These are phyloP conservation scores for Ormyrus nitidulus DNA, from an alignment of 2,888 invertebrate genomes.

Conservation along the genomic window DNA sequence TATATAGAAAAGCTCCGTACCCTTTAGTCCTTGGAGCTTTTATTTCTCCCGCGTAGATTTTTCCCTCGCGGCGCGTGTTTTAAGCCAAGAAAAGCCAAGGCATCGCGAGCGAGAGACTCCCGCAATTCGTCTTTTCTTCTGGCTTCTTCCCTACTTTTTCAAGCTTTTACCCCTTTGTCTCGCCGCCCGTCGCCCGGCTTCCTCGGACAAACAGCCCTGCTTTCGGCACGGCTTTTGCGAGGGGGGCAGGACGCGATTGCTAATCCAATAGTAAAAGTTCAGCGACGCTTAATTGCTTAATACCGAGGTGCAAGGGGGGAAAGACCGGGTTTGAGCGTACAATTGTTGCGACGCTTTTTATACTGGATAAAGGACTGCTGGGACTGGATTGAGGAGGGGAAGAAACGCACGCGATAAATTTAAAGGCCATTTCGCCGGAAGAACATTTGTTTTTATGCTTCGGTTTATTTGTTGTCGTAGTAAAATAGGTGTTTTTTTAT, in stretches of 20 bases:
- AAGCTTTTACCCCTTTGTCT: slow-evolving; percentile 2
- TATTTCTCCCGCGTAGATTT: slow-evolving; percentile 45
- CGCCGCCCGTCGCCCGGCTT: not conserved
- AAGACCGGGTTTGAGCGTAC: slow-evolving; percentile 4
- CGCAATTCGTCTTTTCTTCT: slow-evolving; percentile 55
- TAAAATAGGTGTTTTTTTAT: no score
- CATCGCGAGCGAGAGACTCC: slow-evolving; percentile 41
- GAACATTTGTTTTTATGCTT: slow-evolving; percentile 8
- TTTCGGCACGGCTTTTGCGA: slow-evolving; percentile 11
- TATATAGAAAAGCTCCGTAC: no score
- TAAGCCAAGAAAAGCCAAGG: slow-evolving; percentile 47
- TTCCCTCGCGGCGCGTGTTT: slow-evolving; percentile 25
- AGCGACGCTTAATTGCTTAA: slow-evolving; percentile 49
- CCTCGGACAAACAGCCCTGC: slow-evolving; percentile 16
- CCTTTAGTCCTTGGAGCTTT: slow-evolving; percentile 7
- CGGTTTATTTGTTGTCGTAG: slow-evolving; percentile 10
- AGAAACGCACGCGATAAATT: slow-evolving; percentile 31
- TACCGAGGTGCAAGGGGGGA: slow-evolving; percentile 7
- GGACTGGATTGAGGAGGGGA: slow-evolving; percentile 14
- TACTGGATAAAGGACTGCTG: slow-evolving; percentile 9
- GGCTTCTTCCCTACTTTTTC: not conserved
- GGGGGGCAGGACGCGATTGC: slow-evolving; percentile 10
- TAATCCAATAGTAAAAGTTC: slow-evolving; percentile 50
- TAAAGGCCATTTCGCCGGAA: slow-evolving; percentile 6
- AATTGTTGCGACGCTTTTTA: slow-evolving; percentile 3